Evolutionary conservation across 2,113 vertebrate species (phyloP), one percentile per base, ranked within the genome.

Genomic region (Cettia cetti): DNA sequence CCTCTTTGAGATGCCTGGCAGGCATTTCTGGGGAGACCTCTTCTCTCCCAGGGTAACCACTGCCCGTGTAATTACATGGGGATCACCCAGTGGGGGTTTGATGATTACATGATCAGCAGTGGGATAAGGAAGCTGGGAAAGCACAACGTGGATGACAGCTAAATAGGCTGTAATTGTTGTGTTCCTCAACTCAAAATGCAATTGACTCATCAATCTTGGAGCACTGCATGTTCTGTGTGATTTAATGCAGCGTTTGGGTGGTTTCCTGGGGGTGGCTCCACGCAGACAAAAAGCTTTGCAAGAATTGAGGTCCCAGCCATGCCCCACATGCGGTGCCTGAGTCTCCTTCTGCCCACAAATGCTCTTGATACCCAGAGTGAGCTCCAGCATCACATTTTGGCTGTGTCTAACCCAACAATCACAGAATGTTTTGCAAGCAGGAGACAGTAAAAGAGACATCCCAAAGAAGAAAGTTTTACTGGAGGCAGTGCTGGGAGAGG

Each of bases 321-420:
- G 64, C 30, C 54, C 15, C 7, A 0, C 79, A 30, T 3, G 3
- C 1, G 23, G 23, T 57, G 54, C 33, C 56, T 3, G 2, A 3
- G 0, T n/a, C 88, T 91, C 70, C 37, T 40, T 5, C 59, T 85
- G 75, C 60, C 30, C 40, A n/a, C 24, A 16, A 8, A 31, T 0
- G 2, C 1, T 22, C 35, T 5, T 0, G 1, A 6, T 6, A 26
- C 27, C 30, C 75, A 15, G 18, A 5, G 6, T 0, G 1, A 76
- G 49, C 37, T n/a, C 76, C 39, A 47, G 63, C 69, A 9, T 20
- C 11, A 1, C 11, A 1, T 20, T 44, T 19, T 6, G 63, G 15
- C 27, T 14, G 19, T 9, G 33, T 33, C 53, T 9, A 24, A 60
- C n/a, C 59, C 68, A 45, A 8, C 10, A 0, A 3, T 13, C 8